A percentile compares a stretch with the other conserved stretches of the same genome.
These are phyloP conservation scores for Bryconaethiops microstoma DNA, from an alignment of 2,797 vertebrate species.

Conservation along the genomic window DNA sequence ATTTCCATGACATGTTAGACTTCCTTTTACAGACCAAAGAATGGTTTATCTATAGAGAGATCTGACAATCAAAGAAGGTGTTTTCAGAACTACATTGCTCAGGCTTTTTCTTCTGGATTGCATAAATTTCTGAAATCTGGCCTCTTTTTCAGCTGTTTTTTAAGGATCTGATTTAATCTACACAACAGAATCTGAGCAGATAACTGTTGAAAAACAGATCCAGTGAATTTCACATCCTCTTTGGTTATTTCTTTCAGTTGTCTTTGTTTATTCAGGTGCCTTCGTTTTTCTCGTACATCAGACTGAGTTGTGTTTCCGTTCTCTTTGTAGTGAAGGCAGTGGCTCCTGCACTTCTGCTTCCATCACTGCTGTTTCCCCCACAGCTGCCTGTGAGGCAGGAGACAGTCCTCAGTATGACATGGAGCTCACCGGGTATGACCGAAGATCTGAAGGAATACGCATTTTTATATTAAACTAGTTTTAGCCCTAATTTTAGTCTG, in stretches of 20 bases:
- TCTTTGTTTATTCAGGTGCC: background rate
- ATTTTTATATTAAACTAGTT: too few species aligned
- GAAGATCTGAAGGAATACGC: background rate
- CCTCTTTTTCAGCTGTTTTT: background rate
- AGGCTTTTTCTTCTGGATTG: background rate
- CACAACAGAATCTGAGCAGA: background rate
- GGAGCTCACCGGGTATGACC: constrained; percentile 51
- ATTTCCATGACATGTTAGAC: background rate
- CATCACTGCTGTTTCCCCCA: constrained; percentile 28
- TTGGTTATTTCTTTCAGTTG: background rate
- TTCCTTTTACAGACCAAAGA: background rate
- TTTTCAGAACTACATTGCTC: background rate
- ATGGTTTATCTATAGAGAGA: background rate
- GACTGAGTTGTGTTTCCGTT: background rate
- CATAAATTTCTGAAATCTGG: background rate
- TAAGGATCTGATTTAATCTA: background rate
- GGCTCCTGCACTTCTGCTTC: constrained; percentile 42
- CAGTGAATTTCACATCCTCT: background rate
- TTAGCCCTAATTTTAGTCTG: too few species aligned
- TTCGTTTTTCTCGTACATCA: background rate
- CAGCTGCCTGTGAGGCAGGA: constrained; percentile 64
- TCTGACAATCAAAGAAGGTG: background rate
- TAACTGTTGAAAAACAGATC: too few species aligned
- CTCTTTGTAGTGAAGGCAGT: background rate
- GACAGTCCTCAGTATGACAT: constrained; percentile 64